Base-by-base conservation (phyloP, 2,797 vertebrate genomes). In the Pangasius sanitwongsei region DNA sequence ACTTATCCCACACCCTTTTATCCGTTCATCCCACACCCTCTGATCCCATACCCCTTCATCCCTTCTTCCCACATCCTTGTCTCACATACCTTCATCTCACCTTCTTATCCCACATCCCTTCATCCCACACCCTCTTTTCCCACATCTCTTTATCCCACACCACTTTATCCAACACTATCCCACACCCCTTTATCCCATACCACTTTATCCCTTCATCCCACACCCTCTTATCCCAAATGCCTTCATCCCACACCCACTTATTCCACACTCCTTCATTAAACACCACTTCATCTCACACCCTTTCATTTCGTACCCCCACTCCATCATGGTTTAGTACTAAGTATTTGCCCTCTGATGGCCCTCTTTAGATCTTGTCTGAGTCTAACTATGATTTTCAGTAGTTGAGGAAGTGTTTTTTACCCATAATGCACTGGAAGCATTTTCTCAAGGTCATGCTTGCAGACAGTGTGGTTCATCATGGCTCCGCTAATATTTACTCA, bases 401-500 rank as follows among this genome's bases (percentile, higher is more conserved):
- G 31, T 70, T 37, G 15, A 69, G 67, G 28, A 7, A 50, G 13
- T 50, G 75, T 83, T 0, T 25, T 61, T 59, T 83, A 83, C 20
- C 81, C 20, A 59, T 15, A 20, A 28, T 82, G 18, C 80, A 41
- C 11, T 82, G 81, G n/a, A 16, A 50, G 31, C 41, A n/a, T 44
- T 83, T 69, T 20, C 55, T 37, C 81, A 44, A 44, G 55, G 44
- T 88, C 86, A 72, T 63, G 78, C 41, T 18, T 20, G 31, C 31
- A 41, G 83, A 87, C 65, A 72, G 6, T 15, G 85, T 44, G 88
- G 28, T 69, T 83, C 59, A 57, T 85, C 28, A 13, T 31, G 48
- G 63, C 2, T 53, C 44, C 1, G 9, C n/a, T 85, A 87, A 90
- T 87, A 83, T 90, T 92, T 92, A 89, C 84, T 89, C 41, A 89